These are phyloP conservation scores for Noctuana brunneofusca DNA, from an alignment of 2,888 invertebrate species.

Conservation along the genomic window DNA sequence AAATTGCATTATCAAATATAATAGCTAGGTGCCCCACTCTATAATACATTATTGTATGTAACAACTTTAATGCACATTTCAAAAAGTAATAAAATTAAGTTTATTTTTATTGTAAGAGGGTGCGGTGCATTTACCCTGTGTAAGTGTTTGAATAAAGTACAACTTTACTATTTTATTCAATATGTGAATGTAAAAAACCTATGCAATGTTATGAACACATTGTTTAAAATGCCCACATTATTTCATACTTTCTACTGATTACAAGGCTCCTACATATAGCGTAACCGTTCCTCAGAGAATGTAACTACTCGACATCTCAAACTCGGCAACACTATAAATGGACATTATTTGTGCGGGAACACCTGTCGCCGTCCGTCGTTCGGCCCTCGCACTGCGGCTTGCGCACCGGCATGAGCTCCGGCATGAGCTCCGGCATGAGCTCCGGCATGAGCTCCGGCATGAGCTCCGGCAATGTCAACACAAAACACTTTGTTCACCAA, in stretches of 20 bases:
- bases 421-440: not conserved
- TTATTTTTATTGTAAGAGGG: slow-evolving; percentile 18
- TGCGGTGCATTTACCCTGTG: slow-evolving; percentile 31
- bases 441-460: not conserved
- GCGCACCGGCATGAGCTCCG: not conserved
- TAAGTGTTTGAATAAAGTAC: slow-evolving; percentile 23
- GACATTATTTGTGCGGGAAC: slow-evolving; percentile 22
- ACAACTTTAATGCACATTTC: slow-evolving; percentile 30
- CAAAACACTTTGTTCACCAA: slow-evolving; percentile 2
- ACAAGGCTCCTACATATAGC: slow-evolving; percentile 24
- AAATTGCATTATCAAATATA: slow-evolving; percentile 35
- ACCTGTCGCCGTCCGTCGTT: not conserved
- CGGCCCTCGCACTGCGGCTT: too few species aligned
- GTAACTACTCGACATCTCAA: slow-evolving; percentile 1
- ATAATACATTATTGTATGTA: slow-evolving; percentile 24
- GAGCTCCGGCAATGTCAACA: not conserved
- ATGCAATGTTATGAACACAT: slow-evolving; percentile 33
- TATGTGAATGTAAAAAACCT: slow-evolving; percentile 34
- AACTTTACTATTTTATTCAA: slow-evolving; percentile 20
- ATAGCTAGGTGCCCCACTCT: slow-evolving; percentile 30
- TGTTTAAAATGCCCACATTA: slow-evolving; percentile 26
- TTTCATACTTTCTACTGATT: slow-evolving; percentile 12
- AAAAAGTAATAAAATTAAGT: slow-evolving; percentile 34
- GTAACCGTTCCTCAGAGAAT: slow-evolving; percentile 12
- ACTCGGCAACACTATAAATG: slow-evolving; percentile 5